Evolutionary conservation across 2,113 vertebrate genomes (phyloP).

Genomic region (Uria lomvia): DNA sequence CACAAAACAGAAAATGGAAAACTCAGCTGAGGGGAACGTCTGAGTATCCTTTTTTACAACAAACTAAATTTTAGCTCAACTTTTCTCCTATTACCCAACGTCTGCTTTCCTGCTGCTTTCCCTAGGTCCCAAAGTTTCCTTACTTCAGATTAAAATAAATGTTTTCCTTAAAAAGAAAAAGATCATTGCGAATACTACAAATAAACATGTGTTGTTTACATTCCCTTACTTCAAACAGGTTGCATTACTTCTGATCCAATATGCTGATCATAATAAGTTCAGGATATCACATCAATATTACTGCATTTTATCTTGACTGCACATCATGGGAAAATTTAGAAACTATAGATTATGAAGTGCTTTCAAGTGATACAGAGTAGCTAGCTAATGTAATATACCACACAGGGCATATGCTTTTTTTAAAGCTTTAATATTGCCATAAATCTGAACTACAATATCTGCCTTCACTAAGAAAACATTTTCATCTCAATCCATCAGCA

Average conservation of each 20-base stretch:
- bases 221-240: conserved; percentile 1
- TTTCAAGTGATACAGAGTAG: conserved; percentile 31
- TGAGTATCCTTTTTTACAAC: background rate
- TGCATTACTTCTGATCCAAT: conserved; percentile 24
- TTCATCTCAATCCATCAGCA: conserved; percentile 52
- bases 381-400: conserved; percentile 44
- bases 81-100: background rate
- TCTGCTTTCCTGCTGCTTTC: background rate
- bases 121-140: background rate
- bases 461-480: conserved; percentile 62
- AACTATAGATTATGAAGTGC: conserved; percentile 43
- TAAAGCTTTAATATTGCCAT: conserved; percentile 49
- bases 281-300: conserved; percentile 38
- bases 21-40: background rate
- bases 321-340: conserved; percentile 43
- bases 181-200: background rate
- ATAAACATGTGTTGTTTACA: conserved; percentile 44
- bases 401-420: background rate
- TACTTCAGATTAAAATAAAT: background rate
- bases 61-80: background rate
- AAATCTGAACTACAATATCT: conserved; percentile 42
- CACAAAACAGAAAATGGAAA: background rate
- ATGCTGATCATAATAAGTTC: background rate
- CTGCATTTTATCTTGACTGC: conserved; percentile 27
- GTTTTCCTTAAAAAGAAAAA: background rate